These are phyloP conservation scores for Psilopogon haemacephalus DNA, from an alignment of 2,113 vertebrate species.

Conservation along the genomic window DNA sequence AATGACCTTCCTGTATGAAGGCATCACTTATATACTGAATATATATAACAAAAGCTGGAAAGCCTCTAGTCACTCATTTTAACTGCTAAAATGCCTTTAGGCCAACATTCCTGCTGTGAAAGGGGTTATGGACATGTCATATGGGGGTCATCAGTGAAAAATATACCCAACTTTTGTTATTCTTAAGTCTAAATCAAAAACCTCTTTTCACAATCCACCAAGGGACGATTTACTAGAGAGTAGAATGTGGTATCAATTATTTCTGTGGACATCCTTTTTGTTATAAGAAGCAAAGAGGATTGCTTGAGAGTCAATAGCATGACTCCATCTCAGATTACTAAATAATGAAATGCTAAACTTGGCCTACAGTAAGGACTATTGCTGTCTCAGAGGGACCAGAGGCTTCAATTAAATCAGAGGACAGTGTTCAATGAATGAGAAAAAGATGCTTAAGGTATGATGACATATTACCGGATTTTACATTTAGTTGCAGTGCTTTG, in stretches of 20 bases:
- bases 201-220: slow-evolving; percentile 48
- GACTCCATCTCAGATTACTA: slow-evolving; percentile 66
- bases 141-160: slow-evolving; percentile 66
- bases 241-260: slow-evolving; percentile 74
- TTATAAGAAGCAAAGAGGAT: slow-evolving; percentile 70
- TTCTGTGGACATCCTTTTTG: slow-evolving; percentile 76
- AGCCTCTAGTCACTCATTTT: slow-evolving; percentile 68
- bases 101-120: slow-evolving; percentile 67
- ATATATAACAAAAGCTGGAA: slow-evolving; percentile 71
- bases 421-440: slow-evolving; percentile 48
- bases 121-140: slow-evolving; percentile 62
- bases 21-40: slow-evolving; percentile 60
- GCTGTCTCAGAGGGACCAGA: slow-evolving; percentile 55
- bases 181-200: slow-evolving; percentile 68
- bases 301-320: slow-evolving; percentile 60
- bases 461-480: slow-evolving; percentile 68
- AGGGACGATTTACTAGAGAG: slow-evolving; percentile 55
- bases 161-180: slow-evolving; percentile 67
- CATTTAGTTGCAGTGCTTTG: slow-evolving; percentile 69
- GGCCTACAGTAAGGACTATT: slow-evolving; percentile 62
- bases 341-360: slow-evolving; percentile 65
- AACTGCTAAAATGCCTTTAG: slow-evolving; percentile 60
- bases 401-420: slow-evolving; percentile 63
- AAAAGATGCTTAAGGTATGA: slow-evolving; percentile 62
- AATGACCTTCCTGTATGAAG: slow-evolving; percentile 25